Conservation (phyloP, 2,888 invertebrate genomes). For the Nipponacmea schrenckii region DNA sequence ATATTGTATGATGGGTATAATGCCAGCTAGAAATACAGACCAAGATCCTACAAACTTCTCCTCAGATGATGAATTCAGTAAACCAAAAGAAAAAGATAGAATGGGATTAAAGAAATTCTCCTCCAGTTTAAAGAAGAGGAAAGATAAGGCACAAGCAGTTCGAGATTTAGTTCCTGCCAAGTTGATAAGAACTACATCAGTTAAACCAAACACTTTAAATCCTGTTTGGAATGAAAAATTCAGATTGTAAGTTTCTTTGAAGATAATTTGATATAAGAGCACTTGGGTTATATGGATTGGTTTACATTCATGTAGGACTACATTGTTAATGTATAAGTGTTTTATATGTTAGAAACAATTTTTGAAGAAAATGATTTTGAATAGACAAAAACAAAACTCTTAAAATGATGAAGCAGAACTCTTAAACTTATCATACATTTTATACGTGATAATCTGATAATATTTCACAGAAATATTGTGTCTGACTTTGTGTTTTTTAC, state of each 20-base stretch:
- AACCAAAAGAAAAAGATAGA: conserved; percentile 31
- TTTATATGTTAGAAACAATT: too few relatives aligned
- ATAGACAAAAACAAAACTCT: too few relatives aligned
- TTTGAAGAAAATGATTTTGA: too few relatives aligned
- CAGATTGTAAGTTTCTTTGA: conserved; percentile 83
- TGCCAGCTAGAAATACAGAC: conserved; percentile 52
- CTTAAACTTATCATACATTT: too few relatives aligned
- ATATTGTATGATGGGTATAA: conserved; percentile 91
- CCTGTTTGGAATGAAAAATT: conserved; percentile 98
- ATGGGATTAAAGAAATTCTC: conserved; percentile 57
- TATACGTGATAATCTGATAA: too few relatives aligned
- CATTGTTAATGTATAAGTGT: too few relatives aligned
- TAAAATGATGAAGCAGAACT: too few relatives aligned
- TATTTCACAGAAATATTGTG: too few relatives aligned
- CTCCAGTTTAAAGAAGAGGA: conserved; percentile 47
- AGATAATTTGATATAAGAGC: not conserved
- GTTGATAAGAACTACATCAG: conserved; percentile 92
- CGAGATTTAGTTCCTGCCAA: conserved; percentile 85
- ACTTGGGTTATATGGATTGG: not conserved
- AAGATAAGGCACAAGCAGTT: conserved; percentile 51
- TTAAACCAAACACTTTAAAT: conserved; percentile 90
- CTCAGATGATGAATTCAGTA: conserved; percentile 53
- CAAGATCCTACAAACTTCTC: conserved; percentile 43
- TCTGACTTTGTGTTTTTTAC: too few relatives aligned
- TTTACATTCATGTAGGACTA: too few relatives aligned